Evolutionary conservation across 35 echinoderm and acorn worm genomes (phyloP).

Genomic region (Apostichopus californicus): DNA sequence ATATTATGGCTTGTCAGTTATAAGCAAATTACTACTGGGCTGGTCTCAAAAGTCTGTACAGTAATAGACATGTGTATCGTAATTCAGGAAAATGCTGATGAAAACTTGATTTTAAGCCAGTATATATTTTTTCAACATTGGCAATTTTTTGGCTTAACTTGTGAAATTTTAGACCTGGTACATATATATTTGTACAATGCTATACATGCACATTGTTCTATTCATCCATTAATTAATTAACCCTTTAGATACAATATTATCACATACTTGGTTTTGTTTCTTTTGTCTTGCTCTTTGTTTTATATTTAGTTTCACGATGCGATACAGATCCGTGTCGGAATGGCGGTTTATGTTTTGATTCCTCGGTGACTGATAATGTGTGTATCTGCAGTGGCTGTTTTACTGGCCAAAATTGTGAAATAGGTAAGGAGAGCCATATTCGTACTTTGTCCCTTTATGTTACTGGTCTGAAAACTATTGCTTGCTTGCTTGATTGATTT

Average conservation of each 20-base stretch:
- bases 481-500: too few species aligned
- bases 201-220: neutral
- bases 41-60: too few species aligned
- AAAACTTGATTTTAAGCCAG: too few species aligned
- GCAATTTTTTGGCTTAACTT: too few species aligned
- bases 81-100: too few species aligned
- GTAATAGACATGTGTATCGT: too few species aligned
- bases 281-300: neutral
- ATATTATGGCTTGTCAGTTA: neutral
- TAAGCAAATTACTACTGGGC: too few species aligned
- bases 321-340: slow-evolving; percentile 8
- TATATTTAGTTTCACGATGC: slow-evolving; percentile 9
- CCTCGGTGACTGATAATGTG: neutral
- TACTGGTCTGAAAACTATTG: too few species aligned
- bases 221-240: neutral
- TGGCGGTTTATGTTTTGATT: slow-evolving; percentile 17
- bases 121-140: too few species aligned
- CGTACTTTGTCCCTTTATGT: too few species aligned
- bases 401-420: slow-evolving; percentile 4
- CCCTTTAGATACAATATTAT: neutral
- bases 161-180: neutral
- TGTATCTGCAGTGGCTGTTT: slow-evolving; percentile 41
- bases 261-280: neutral
- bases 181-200: neutral
- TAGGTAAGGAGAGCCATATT: neutral